Base-by-base conservation (phyloP, 92 coral and sea anemone species). In the Epizoanthus illoricatus region DNA sequence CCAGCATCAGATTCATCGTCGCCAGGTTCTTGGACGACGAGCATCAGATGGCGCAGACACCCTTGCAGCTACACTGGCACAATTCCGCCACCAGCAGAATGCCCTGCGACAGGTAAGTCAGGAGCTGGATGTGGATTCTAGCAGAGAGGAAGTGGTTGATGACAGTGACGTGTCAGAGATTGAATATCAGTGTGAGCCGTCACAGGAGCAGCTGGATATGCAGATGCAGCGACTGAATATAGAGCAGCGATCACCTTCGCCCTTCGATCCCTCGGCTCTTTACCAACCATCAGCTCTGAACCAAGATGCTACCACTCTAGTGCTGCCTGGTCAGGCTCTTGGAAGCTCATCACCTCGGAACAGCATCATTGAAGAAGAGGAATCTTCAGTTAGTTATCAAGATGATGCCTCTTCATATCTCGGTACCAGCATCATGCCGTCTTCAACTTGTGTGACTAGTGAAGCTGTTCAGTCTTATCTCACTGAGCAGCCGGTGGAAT, bases 41-140 rank as follows among this genome's bases (percentile, higher is more conserved):
- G 94, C 97, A 8, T 97, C 99, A 2, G 99, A 97, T 58, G 96
- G 99, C 23, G 92, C 97, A 2, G 99, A 93, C 54, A 90, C 94
- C 21, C 78, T 97, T 15, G 92, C 93, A 10, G 92, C 97, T n/a
- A 86, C 92, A 7, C 86, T 95, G 42, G 93, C 98, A 4, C 98
- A 93, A 76, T 93, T 94, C 83, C 90, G 81, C 40, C 89, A 87
- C 20, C 98, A 94, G 81, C 90, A 88, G 60, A 78, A 61, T 43
- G 82, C 94, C 21, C 88, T 88, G 43, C 84, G 91, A 9, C 86
- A 85, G 60, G 87, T 91, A 16, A 94, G 92, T 66, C 93, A 88
- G 70, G 97, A 97, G 61, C 80, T 95, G 71, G 97, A 95, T 65
- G 78, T 91, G 5, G 91, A 87, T 21, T 73, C 86, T 57, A 92